Evolutionary conservation across 2,113 vertebrate species (phyloP).

Genomic region (Cynopterus brachyotis): DNA sequence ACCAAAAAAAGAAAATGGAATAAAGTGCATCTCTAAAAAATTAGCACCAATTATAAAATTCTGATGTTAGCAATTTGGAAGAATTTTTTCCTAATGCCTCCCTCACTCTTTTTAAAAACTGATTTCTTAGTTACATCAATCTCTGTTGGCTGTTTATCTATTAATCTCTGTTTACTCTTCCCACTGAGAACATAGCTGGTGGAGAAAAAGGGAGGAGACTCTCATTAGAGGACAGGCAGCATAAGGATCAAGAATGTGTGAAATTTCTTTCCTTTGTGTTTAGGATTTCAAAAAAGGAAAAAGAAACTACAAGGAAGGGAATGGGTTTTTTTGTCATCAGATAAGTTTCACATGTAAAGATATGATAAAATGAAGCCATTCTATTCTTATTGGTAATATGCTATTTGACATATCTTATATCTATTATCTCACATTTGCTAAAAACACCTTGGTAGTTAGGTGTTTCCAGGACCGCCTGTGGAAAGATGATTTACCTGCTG

Average conservation of each 20-base stretch:
- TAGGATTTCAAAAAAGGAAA: neutral
- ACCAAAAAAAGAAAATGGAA: neutral
- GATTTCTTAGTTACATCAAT: neutral
- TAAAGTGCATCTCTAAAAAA: neutral
- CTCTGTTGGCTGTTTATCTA: neutral
- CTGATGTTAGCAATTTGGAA: neutral
- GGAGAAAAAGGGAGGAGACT: neutral
- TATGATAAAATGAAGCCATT: neutral
- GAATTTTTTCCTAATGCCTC: neutral
- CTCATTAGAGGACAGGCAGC: neutral
- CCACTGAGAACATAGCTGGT: neutral
- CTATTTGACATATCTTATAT: neutral
- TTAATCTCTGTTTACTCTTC: neutral
- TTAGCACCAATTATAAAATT: neutral
- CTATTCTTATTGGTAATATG: neutral
- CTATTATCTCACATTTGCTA: conserved; percentile 8
- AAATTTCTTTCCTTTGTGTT: neutral
- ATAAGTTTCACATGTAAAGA: neutral
- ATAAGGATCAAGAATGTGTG: neutral
- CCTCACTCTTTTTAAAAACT: neutral
- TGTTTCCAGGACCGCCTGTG: neutral
- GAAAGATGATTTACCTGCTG: conserved; percentile 26
- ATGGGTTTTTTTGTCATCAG: neutral
- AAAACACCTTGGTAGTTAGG: neutral
- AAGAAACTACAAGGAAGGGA: neutral